Base-by-base conservation (phyloP, 2,888 invertebrate genomes). In the Patella depressa region DNA sequence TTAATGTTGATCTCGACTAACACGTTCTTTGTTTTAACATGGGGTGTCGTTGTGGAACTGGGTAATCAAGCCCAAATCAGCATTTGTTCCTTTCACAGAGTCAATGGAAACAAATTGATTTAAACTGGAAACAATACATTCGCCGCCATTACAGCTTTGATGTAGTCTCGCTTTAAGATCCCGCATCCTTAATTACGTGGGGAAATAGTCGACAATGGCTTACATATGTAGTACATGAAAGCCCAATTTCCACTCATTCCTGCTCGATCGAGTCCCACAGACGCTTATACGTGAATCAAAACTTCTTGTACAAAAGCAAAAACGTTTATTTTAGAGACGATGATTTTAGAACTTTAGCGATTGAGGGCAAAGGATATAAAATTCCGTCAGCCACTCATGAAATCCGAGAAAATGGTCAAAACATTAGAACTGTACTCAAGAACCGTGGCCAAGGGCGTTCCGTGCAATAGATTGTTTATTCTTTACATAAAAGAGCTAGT, bases 91-190 rank as follows among this genome's bases (percentile, higher is more conserved):
- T 59, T 65, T 65, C 65, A 19, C 19, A 24, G 24, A 65, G 65
- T 65, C 19, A 65, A 65, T 65, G 65, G 65, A 65, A 24, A 70
- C 70, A 75, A 75, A 75, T 75, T 75, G 75, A 70, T 71, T 55
- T 53, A 54, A 75, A 75, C 69, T 71, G 71, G 75, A 75, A 75
- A 75, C 75, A 75, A 75, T 75, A 75, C 34, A 55, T 53, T 70
- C 34, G 55, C 54, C n/a, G 53, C 55, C 70, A 29, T 71, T 70
- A 34, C n/a, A 54, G 29, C 75, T 75, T 75, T 75, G 75, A 75
- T 55, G 75, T 75, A 55, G 70, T 55, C 75, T 71, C 55, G 17
- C 70, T 24, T 70, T 71, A 55, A 75, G 34, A 54, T 75, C 75
- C 53, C 55, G 75, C 29, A 45, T 19, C 75, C 75, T 53, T 75